Evolutionary conservation across 2,113 vertebrate species (phyloP), one percentile per base, ranked within the genome.

Genomic region (Datnioides undecimradiatus): DNA sequence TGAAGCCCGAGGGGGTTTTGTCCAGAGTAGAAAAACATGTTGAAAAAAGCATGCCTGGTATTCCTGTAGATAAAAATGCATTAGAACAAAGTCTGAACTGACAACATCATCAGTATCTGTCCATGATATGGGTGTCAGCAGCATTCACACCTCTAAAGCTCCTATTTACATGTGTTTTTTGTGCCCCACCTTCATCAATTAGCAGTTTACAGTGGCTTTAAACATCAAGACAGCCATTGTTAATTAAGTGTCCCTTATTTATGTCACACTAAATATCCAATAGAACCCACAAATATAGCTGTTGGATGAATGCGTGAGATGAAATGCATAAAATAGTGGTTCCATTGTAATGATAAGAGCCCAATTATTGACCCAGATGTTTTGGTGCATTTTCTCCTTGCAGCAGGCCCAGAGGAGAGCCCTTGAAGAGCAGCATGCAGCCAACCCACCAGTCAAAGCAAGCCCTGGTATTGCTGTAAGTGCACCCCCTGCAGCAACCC

Each of bases 321-420:
- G 13, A 63, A 46, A 43, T 19, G n/a, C n/a, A n/a, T 0, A 13
- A 8, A 73, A 25, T 27, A 14, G 12, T 33, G 9, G 14, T 16
- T 58, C 11, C 31, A 55, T 7, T 33, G 23, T 70, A 21, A 17
- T 51, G 27, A 43, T 14, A 68, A 9, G 12, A 33, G 0, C 0
- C 11, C 49, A 31, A 29, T 40, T 17, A 68, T 55, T 71, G 25
- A 81, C 31, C 19, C 12, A 0, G 5, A 19, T 63, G 0, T 29
- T 59, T 13, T 55, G 6, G 6, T 59, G 13, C 84, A 10, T 76
- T 65, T 69, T 31, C 7, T 16, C 14, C 10, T 5, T 87, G 59
- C 87, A 93, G 93, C 91, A 93, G 16, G 88, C 87, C 57, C 90
- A 86, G 79, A 91, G 89, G 87, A 84, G 81, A 86, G 43, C 62